phyloP scores from a whole-genome alignment of 2,113 vertebrate genomes.

The Oxyruncus cristatus region DNA sequence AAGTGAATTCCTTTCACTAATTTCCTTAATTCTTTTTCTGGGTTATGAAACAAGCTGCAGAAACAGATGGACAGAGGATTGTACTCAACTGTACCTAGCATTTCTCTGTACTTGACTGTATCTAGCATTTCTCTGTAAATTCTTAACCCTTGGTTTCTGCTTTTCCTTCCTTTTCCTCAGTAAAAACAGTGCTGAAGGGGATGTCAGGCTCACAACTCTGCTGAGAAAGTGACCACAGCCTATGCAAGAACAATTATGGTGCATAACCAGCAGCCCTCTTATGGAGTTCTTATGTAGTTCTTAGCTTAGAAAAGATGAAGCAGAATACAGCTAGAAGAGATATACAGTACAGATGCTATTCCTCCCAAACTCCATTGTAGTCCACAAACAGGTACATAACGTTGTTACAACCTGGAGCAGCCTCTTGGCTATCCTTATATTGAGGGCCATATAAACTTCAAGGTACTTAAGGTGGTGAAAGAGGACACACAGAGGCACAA shows the following conservation, averaged over 20 bases:
- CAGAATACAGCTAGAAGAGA: not conserved
- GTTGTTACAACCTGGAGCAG: not conserved
- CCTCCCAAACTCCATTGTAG: not conserved
- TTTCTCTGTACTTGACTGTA: not conserved
- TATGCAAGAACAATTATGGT: not conserved
- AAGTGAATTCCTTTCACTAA: constrained; percentile 4
- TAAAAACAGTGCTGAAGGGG: not conserved
- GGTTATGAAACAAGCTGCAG: not conserved
- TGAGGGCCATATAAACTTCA: not conserved
- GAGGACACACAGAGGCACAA: not conserved
- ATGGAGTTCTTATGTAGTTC: not conserved
- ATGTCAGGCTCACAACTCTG: not conserved
- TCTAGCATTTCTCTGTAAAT: not conserved
- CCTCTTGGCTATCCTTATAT: not conserved
- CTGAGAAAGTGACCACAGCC: not conserved
- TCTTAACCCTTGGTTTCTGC: not conserved
- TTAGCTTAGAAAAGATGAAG: not conserved
- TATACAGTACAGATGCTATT: not conserved
- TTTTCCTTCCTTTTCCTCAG: not conserved
- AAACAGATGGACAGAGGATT: not conserved
- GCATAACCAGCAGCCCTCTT: not conserved
- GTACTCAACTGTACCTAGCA: not conserved
- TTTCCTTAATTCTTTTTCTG: not conserved
- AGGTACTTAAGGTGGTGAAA: not conserved
- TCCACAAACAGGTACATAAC: not conserved